Evolutionary conservation across 1,140 invertebrate species (phyloP).

Genomic region (Lucilia cuprina): DNA sequence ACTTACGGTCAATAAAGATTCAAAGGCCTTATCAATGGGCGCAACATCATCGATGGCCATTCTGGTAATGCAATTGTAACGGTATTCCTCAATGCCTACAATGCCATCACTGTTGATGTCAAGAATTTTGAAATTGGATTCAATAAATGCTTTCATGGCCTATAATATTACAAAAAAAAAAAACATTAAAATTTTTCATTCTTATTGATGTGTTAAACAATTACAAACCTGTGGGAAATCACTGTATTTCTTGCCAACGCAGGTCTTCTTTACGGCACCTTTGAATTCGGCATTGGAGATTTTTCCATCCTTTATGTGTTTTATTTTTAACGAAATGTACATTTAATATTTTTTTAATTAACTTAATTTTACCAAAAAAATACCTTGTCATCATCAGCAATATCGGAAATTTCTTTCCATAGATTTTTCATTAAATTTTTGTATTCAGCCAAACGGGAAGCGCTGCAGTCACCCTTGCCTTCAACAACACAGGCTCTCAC

Average conservation of each 20-base stretch:
- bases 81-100: constrained; percentile 79
- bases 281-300: constrained; percentile 84
- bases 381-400: constrained; percentile 87
- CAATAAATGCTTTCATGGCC: constrained; percentile 83
- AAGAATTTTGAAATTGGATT: constrained; percentile 80
- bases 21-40: constrained; percentile 77
- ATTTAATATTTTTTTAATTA: background rate
- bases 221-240: constrained; percentile 75
- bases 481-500: constrained; percentile 80
- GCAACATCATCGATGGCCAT: constrained; percentile 79
- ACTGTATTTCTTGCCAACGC: constrained; percentile 78
- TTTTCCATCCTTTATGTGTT: constrained; percentile 73
- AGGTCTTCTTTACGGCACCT: constrained; percentile 78
- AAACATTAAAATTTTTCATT: background rate
- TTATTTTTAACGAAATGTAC: background rate
- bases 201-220: background rate
- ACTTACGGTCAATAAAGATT: constrained; percentile 78
- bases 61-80: constrained; percentile 81
- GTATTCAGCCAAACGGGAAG: constrained; percentile 74
- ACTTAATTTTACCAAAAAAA: background rate
- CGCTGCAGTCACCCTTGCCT: constrained; percentile 79
- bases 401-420: constrained; percentile 83
- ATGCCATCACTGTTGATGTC: constrained; percentile 82
- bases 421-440: constrained; percentile 81
- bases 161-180: constrained; percentile 51